phyloP scores from a whole-genome alignment of 2,888 invertebrate species.

The Mechanitis messenoides region DNA sequence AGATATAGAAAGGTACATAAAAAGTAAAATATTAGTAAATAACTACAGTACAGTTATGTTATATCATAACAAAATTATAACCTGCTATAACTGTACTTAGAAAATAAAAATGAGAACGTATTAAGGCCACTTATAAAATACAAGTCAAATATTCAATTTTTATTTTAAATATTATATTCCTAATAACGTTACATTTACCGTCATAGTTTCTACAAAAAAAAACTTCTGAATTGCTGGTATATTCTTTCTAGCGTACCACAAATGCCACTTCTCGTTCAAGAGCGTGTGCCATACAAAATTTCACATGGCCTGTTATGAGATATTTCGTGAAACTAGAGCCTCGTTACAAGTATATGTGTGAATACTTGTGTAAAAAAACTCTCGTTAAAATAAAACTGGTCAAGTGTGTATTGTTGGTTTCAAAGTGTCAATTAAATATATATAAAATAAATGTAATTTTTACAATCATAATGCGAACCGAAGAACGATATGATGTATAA shows the following conservation, averaged over 20 bases:
- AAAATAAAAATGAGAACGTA: too few relatives aligned
- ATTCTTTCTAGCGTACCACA: slow-evolving; percentile 11
- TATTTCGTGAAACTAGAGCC: slow-evolving; percentile 3
- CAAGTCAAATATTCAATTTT: not conserved
- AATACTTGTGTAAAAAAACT: not conserved
- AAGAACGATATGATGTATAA: too few relatives aligned
- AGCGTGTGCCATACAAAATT: slow-evolving; percentile 16
- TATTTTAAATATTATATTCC: slow-evolving; percentile 1
- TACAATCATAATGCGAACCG: too few relatives aligned
- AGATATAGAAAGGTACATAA: too few relatives aligned
- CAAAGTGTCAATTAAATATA: too few relatives aligned
- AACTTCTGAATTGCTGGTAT: slow-evolving; percentile 6
- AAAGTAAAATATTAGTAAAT: too few relatives aligned
- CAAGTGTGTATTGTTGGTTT: not conserved
- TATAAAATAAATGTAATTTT: too few relatives aligned
- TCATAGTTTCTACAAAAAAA: slow-evolving; percentile 3
- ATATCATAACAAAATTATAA: too few relatives aligned
- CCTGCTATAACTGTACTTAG: too few relatives aligned
- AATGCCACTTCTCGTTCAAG: slow-evolving; percentile 10
- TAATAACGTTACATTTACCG: slow-evolving; percentile 4
- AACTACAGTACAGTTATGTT: too few relatives aligned
- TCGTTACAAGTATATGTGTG: slow-evolving; percentile 5
- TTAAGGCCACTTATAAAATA: too few relatives aligned
- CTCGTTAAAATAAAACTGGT: not conserved
- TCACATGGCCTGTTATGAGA: slow-evolving; percentile 16